phyloP scores from a whole-genome alignment of 2,113 vertebrate species.

The Deroptyus accipitrinus region DNA sequence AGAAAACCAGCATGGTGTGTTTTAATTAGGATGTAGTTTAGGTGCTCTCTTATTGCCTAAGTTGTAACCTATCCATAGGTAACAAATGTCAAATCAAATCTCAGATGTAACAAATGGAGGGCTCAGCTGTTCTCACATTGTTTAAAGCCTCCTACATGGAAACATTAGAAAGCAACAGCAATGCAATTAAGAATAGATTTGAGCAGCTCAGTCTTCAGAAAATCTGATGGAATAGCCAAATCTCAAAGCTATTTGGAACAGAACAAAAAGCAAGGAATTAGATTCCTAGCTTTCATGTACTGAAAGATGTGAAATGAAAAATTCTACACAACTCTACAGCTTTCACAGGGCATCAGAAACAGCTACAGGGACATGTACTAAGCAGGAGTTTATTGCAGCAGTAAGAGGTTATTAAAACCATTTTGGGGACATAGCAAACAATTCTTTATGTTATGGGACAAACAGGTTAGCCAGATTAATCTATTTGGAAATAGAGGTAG shows the following conservation, averaged over 20 bases:
- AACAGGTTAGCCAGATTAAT: neutral
- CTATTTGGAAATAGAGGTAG: neutral
- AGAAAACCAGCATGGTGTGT: neutral
- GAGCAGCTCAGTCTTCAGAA: neutral
- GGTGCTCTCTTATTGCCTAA: neutral
- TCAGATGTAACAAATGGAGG: neutral
- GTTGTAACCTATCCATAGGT: rapidly evolving
- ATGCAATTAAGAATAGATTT: neutral
- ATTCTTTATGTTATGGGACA: neutral
- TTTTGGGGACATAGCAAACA: neutral
- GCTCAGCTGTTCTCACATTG: neutral
- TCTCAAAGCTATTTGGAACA: neutral
- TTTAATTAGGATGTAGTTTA: neutral
- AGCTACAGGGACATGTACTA: neutral
- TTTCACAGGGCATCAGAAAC: neutral
- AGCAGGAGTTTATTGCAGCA: neutral
- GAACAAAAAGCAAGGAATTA: neutral
- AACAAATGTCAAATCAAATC: neutral
- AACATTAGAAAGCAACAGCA: neutral
- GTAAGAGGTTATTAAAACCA: conserved; percentile 15
- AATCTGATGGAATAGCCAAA: neutral
- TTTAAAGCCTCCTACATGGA: neutral
- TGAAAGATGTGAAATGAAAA: neutral
- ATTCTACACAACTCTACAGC: neutral
- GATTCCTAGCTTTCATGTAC: neutral